A percentile compares a stretch with the other conserved stretches of the same genome.
Conservation (phyloP, 1,140 invertebrate species). For the Leptinotarsa defecta region DNA sequence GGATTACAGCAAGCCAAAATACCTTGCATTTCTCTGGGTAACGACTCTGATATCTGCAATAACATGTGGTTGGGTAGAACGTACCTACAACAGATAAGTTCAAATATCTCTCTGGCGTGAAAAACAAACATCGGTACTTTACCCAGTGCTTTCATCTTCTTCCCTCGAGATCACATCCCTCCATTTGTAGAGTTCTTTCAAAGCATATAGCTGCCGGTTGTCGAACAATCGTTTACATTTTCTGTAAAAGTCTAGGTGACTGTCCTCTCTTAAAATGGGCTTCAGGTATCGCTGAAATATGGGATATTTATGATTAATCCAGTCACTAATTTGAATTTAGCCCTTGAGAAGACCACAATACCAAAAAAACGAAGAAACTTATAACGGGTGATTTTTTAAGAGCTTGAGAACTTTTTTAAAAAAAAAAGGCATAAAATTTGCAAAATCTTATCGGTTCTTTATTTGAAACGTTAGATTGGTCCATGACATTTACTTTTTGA, state of each 20-base stretch:
- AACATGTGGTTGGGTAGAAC: slow-evolving; percentile 96
- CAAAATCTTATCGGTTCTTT: too few relatives aligned
- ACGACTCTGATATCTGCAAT: slow-evolving; percentile 83
- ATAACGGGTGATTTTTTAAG: too few relatives aligned
- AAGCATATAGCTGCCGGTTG: slow-evolving; percentile 80
- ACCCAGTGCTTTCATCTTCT: slow-evolving; percentile 89
- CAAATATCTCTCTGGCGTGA: background rate
- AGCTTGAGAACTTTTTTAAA: too few relatives aligned
- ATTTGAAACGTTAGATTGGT: too few relatives aligned
- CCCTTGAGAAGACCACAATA: too few relatives aligned
- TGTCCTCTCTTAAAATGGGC: slow-evolving; percentile 72
- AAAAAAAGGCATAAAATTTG: too few relatives aligned
- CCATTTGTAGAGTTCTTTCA: slow-evolving; percentile 87
- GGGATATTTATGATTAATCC: background rate
- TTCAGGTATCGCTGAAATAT: slow-evolving; percentile 78
- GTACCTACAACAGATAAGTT: slow-evolving; percentile 65
- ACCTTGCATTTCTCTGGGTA: slow-evolving; percentile 92
- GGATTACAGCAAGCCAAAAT: slow-evolving; percentile 93
- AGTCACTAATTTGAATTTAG: too few relatives aligned
- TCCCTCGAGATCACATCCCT: slow-evolving; percentile 81
- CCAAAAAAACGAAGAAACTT: too few relatives aligned
- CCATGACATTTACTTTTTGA: too few relatives aligned
- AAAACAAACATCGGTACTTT: slow-evolving; percentile 45
- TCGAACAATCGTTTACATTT: slow-evolving; percentile 84
- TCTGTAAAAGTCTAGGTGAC: slow-evolving; percentile 74